These are phyloP conservation scores for Muschampia staudingeri DNA, from an alignment of 2,888 invertebrate species.

Conservation along the genomic window DNA sequence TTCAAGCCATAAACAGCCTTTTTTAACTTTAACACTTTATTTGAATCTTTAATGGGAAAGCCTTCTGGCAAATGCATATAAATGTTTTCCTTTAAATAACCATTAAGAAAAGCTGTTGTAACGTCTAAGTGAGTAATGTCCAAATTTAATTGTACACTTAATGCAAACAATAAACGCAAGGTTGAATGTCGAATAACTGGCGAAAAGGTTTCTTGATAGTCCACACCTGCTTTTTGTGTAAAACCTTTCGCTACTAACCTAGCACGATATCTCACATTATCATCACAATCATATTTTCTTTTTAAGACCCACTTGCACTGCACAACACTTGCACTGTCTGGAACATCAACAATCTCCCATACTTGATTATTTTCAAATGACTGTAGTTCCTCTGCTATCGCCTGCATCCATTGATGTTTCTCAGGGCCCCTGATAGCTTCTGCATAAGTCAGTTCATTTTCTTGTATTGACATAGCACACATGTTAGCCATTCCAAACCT, in stretches of 20 bases:
- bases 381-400: conserved; percentile 45
- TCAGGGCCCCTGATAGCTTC: conserved; percentile 36
- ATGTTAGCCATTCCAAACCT: conserved; percentile 19
- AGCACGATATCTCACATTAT: conserved; percentile 16
- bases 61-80: conserved; percentile 6
- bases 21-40: conserved; percentile 13
- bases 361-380: conserved; percentile 42
- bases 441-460: conserved; percentile 22
- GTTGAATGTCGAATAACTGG: conserved; percentile 16
- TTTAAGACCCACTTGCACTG: conserved; percentile 44
- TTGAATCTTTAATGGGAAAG: background rate
- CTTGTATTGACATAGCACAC: background rate
- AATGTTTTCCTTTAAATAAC: conserved; percentile 13
- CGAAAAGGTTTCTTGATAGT: background rate
- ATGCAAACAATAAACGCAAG: background rate
- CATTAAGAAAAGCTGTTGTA: conserved; percentile 25
- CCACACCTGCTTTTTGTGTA: conserved; percentile 5
- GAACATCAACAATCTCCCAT: conserved; percentile 36
- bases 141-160: conserved; percentile 22
- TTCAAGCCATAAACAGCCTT: conserved; percentile 22
- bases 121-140: conserved; percentile 24
- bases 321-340: conserved; percentile 6
- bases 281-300: conserved; percentile 7
- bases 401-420: conserved; percentile 36
- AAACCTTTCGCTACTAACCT: conserved; percentile 19